Evolutionary conservation across 2,113 vertebrate genomes (phyloP).

Genomic region (cattle (Bos taurus)): DNA sequence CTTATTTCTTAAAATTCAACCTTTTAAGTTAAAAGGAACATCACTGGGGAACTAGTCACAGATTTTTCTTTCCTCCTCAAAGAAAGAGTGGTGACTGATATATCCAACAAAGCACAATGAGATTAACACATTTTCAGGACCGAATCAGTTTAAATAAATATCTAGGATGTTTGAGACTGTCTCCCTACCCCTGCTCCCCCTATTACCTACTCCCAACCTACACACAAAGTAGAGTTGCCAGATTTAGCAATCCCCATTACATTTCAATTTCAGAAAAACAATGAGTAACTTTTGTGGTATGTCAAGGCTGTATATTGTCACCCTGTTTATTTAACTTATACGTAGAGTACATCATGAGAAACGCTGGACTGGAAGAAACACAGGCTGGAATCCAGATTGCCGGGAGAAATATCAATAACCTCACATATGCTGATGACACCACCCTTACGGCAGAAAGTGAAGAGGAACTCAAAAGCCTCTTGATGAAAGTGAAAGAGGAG

Average conservation of each 20-base stretch:
- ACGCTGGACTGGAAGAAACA: too few relatives aligned
- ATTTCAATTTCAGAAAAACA: constrained; percentile 22
- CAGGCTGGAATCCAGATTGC: too few relatives aligned
- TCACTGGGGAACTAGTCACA: not conserved
- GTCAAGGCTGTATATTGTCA: too few relatives aligned
- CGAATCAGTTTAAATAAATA: not conserved
- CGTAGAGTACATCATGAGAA: too few relatives aligned
- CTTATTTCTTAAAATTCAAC: not conserved
- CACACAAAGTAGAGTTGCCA: not conserved
- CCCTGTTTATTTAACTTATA: too few relatives aligned
- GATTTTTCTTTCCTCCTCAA: not conserved
- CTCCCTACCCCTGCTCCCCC: not conserved
- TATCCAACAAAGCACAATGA: not conserved
- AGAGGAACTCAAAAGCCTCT: too few relatives aligned
- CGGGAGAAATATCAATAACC: too few relatives aligned
- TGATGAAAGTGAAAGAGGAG: too few relatives aligned
- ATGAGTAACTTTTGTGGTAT: not conserved
- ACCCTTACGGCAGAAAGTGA: too few relatives aligned
- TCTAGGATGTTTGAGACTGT: not conserved
- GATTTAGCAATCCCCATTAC: not conserved
- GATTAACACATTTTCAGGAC: not conserved
- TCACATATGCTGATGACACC: too few relatives aligned
- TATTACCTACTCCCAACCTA: not conserved
- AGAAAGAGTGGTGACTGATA: not conserved
- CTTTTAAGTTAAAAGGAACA: not conserved